These are phyloP conservation scores for Paedocypris sp. DNA, from an alignment of 2,113 vertebrate species.

Conservation along the genomic window DNA sequence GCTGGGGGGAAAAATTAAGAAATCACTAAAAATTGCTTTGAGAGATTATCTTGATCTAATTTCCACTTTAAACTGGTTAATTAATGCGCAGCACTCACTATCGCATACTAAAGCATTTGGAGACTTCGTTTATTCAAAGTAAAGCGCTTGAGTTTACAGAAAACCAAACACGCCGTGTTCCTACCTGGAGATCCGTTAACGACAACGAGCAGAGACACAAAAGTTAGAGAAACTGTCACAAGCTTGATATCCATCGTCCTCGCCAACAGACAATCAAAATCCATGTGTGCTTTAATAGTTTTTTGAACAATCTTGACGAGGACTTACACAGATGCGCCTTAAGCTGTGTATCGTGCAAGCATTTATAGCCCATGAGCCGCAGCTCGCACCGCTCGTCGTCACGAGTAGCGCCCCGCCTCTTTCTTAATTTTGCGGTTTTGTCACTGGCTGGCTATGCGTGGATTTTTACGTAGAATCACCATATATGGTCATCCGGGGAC, in stretches of 20 bases:
- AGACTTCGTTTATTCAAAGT: too few species aligned
- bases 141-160: too few species aligned
- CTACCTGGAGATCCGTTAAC: conserved; percentile 11
- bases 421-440: conserved; percentile 9
- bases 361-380: too few species aligned
- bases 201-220: neutral
- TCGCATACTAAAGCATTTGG: too few species aligned
- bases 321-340: too few species aligned
- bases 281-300: too few species aligned
- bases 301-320: too few species aligned
- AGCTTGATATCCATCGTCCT: neutral
- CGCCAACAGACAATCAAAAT: neutral
- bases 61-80: too few species aligned
- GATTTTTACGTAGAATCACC: neutral
- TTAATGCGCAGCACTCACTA: too few species aligned
- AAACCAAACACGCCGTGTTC: neutral
- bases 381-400: too few species aligned
- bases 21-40: neutral
- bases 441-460: conserved; percentile 13
- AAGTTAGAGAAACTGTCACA: neutral
- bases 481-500: conserved; percentile 15
- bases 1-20: neutral
- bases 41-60: too few species aligned
- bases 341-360: too few species aligned
- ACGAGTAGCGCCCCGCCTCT: neutral